Evolutionary conservation across 2,113 vertebrate genomes (phyloP).

Genomic region (Pterocles gutturalis): DNA sequence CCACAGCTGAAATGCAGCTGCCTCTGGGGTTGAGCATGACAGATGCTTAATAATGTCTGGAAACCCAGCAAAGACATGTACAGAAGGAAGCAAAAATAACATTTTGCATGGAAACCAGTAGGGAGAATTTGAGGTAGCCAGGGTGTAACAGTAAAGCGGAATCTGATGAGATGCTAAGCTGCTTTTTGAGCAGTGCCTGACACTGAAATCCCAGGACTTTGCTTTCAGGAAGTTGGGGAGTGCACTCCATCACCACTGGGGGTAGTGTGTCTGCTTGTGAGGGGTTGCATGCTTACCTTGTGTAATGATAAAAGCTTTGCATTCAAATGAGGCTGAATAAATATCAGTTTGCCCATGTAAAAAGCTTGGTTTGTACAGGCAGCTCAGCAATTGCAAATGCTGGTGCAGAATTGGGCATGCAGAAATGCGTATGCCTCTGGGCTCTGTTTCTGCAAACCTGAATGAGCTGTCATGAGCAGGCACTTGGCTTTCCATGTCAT

Average conservation of each 20-base stretch:
- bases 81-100: not conserved
- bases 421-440: not conserved
- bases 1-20: conserved; percentile 18
- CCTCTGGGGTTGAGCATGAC: conserved; percentile 39
- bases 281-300: not conserved
- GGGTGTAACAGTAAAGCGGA: not conserved
- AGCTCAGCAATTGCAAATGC: not conserved
- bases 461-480: not conserved
- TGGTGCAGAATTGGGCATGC: not conserved
- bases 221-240: not conserved
- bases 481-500: not conserved
- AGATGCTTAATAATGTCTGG: conserved; percentile 40
- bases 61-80: not conserved
- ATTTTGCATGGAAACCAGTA: not conserved
- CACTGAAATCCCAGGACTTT: not conserved
- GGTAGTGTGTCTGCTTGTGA: not conserved
- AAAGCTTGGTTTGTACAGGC: not conserved
- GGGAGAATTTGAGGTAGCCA: not conserved
- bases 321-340: not conserved
- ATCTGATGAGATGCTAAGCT: not conserved
- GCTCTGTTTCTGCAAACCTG: not conserved
- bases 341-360: not conserved
- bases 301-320: not conserved
- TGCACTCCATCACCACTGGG: not conserved
- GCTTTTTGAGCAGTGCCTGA: not conserved